These are phyloP conservation scores for Craterocephalus amniculus DNA, from an alignment of 2,797 vertebrate species.

Conservation along the genomic window DNA sequence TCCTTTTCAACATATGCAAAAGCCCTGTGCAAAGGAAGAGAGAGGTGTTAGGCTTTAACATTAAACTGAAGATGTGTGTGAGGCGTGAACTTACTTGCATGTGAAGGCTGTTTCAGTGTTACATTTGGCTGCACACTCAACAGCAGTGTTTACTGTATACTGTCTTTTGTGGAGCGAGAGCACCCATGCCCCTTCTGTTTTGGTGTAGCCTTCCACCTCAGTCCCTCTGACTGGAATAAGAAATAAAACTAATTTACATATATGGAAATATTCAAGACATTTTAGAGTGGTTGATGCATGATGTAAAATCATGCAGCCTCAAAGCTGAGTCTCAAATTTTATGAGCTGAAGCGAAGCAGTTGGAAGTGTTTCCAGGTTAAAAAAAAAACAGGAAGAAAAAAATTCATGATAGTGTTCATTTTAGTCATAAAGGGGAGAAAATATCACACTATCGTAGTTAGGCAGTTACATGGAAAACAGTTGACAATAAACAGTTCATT, in stretches of 20 bases:
- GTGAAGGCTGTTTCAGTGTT: conserved; percentile 70
- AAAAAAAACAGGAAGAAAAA: too few species aligned
- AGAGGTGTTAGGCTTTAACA: neutral
- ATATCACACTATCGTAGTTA: too few species aligned
- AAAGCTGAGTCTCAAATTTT: too few species aligned
- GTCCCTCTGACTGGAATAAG: conserved; percentile 56
- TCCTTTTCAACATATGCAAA: conserved; percentile 90
- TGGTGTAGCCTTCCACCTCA: conserved; percentile 66
- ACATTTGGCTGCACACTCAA: conserved; percentile 76
- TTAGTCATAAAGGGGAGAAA: too few species aligned
- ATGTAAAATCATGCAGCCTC: neutral
- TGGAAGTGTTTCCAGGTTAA: too few species aligned
- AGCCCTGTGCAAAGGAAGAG: conserved; percentile 75
- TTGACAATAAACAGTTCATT: too few species aligned
- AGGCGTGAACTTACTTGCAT: conserved; percentile 71
- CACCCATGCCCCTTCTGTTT: conserved; percentile 83
- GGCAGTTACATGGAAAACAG: too few species aligned
- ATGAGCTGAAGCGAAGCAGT: too few species aligned
- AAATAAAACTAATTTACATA: neutral
- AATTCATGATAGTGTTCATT: too few species aligned
- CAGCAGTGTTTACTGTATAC: conserved; percentile 50
- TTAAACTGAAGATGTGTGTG: neutral
- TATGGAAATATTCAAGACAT: neutral
- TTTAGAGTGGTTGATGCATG: too few species aligned
- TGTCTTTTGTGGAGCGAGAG: conserved; percentile 52